A percentile compares a stretch with the other conserved stretches of the same genome.
Evolutionary conservation across 1,140 invertebrate genomes (phyloP).

Genomic region (Tribolium madens): DNA sequence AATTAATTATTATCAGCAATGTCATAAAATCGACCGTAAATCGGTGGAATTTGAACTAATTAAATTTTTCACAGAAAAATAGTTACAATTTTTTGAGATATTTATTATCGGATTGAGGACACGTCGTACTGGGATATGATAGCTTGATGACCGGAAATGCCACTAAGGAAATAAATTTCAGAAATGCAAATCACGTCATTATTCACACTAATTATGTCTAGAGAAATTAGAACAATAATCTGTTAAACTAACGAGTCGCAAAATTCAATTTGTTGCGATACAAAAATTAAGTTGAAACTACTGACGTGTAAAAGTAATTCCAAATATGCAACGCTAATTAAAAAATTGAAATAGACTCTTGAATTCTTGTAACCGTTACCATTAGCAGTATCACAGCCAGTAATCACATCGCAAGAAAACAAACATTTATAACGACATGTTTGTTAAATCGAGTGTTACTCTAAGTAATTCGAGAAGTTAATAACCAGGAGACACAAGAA

Average conservation of each 20-base stretch:
- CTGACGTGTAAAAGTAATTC: conserved; percentile 13
- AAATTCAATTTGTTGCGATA: neutral
- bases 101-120: neutral
- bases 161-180: conserved; percentile 13
- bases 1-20: conserved; percentile 32
- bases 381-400: neutral
- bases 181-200: conserved; percentile 23
- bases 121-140: neutral
- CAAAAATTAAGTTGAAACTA: neutral
- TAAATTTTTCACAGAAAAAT: conserved; percentile 33
- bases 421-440: neutral
- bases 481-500: neutral
- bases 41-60: conserved; percentile 25
- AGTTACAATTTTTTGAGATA: neutral
- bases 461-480: neutral
- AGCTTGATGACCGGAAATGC: conserved; percentile 18
- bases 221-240: conserved; percentile 20
- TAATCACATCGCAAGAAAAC: neutral
- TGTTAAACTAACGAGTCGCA: neutral
- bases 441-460: conserved; percentile 26
- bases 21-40: conserved; percentile 19
- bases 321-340: neutral
- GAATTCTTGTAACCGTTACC: neutral
- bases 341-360: neutral
- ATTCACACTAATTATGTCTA: conserved; percentile 30